Evolutionary conservation across 1,140 invertebrate species (phyloP), one percentile per base, ranked within the genome.

Genomic region (Habropoda laboriosa): DNA sequence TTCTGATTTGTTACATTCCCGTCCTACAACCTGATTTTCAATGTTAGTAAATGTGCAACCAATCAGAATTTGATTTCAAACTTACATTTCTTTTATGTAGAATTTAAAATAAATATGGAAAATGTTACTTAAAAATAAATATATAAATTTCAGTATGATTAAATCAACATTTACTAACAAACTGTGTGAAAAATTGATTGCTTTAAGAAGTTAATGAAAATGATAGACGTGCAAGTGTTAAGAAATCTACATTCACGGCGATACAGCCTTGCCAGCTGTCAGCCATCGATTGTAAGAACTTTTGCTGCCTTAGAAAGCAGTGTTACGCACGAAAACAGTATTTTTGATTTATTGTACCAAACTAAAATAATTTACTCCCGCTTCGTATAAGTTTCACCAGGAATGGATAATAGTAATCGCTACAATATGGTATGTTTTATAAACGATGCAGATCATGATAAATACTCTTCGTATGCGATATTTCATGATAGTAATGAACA

Each of bases 221-320:
- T 64, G 63, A 78, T 83, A 35, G 83, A 76, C 87, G 89, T 89
- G 74, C 64, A 3, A 12, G 6, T 49, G 63, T 42, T 75, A 66
- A 10, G 3, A 61, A 35, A 40, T 40, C 47, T 61, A 49, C 3
- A 7, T 12, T 74, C 77, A 87, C 87, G 86, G 76, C 40, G 57
- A 55, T 63, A 73, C 73, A 80, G 53, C 58, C 51, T 81, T 86
- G 83, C 83, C 89, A 90, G 85, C 89, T 90, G 88, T 90, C 89
- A 90, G 85, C 71, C 89, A 90, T 90, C 85, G 87, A 89, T 90
- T 90, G 80, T 85, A 74, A 75, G 66, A 78, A 86, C 60, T 79
- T 85, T 87, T 74, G 53, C 53, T 67, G 24, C 10, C 47, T 85
- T 60, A 76, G 47, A 64, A 71, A 82, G 63, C 61, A 67, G 57